Evolutionary conservation across 2,797 vertebrate genomes (phyloP).

Genomic region (Anguilla anguilla): DNA sequence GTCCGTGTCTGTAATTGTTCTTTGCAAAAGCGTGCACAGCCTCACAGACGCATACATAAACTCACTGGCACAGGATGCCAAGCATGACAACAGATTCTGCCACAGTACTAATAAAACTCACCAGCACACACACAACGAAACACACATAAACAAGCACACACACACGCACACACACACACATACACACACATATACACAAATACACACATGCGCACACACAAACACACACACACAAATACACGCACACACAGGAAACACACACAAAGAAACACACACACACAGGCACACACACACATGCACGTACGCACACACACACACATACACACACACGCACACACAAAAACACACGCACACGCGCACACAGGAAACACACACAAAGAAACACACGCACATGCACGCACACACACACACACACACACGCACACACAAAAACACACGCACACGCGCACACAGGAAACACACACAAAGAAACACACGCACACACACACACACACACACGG

Average conservation of each 20-base stretch:
- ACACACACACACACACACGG: not conserved
- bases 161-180: too few species aligned
- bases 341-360: too few species aligned
- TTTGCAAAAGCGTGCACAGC: not conserved
- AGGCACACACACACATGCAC: not conserved
- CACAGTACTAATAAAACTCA: not conserved
- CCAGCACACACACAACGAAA: not conserved
- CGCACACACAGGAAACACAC: too few species aligned
- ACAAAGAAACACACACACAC: not conserved
- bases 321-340: too few species aligned
- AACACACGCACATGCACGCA: not conserved
- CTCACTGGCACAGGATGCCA: slow-evolving; percentile 15
- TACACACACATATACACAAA: not conserved
- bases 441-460: too few species aligned
- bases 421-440: too few species aligned
- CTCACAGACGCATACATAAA: not conserved
- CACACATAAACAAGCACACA: not conserved
- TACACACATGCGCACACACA: not conserved
- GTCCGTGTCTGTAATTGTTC: not conserved
- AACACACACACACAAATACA: not conserved
- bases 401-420: not conserved
- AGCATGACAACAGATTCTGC: slow-evolving; percentile 19
- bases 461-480: not conserved
- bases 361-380: not conserved
- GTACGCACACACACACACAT: too few species aligned